Evolutionary conservation across 2,113 vertebrate genomes (phyloP).

Genomic region (Chionomys nivalis): DNA sequence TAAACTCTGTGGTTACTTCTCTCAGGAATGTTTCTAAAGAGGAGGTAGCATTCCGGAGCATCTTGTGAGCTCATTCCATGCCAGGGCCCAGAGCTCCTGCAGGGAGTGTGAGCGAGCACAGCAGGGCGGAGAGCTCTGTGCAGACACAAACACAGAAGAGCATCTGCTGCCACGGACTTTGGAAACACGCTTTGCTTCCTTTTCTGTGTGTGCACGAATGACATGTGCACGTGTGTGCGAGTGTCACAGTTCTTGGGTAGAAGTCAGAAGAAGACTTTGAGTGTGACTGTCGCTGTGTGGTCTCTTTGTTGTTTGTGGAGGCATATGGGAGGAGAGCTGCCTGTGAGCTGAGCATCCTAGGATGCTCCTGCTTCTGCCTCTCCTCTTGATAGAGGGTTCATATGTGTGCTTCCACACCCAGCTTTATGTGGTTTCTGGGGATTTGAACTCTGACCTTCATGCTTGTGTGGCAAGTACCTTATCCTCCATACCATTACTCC

Average conservation of each 20-base stretch:
- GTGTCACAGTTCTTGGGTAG: background rate
- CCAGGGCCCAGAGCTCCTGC: background rate
- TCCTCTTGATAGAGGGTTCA: background rate
- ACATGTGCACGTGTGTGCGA: background rate
- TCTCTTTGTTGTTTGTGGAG: background rate
- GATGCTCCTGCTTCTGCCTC: background rate
- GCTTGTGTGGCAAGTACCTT: background rate
- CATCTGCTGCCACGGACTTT: background rate
- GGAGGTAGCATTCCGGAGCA: background rate
- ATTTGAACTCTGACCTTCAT: background rate
- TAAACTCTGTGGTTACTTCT: background rate
- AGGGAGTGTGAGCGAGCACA: background rate
- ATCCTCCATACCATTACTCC: background rate
- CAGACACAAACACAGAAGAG: background rate
- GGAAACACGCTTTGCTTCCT: background rate
- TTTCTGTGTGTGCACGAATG: background rate
- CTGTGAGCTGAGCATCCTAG: background rate
- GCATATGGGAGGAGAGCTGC: background rate
- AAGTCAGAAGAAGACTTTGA: background rate
- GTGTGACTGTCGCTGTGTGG: background rate
- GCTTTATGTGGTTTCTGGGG: background rate
- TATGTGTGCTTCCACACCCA: too few relatives aligned
- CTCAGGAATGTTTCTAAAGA: background rate
- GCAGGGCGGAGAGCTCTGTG: background rate
- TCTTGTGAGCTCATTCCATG: background rate